These are phyloP conservation scores for Marisa cornuarietis DNA, from an alignment of 1,140 invertebrate genomes.

Conservation along the genomic window DNA sequence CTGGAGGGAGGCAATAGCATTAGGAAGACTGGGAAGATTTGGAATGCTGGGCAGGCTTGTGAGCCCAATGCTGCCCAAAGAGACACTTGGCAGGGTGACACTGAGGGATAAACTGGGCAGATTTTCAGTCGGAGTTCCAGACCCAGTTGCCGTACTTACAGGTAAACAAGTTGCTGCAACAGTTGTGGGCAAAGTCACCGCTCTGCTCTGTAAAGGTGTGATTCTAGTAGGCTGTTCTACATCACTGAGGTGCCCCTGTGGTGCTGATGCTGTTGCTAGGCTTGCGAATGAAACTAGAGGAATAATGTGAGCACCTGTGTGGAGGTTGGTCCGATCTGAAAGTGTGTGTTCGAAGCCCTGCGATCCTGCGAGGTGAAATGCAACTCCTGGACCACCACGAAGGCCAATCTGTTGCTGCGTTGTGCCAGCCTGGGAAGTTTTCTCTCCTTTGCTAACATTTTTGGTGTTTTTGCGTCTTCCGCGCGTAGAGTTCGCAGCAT, in stretches of 20 bases:
- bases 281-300: no score
- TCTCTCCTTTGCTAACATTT: not conserved
- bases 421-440: not conserved
- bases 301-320: no score
- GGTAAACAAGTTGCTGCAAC: not conserved
- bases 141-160: not conserved
- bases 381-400: no score
- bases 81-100: slow-evolving; percentile 1
- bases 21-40: slow-evolving; percentile 18
- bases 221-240: no score
- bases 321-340: no score
- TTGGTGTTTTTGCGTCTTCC: not conserved
- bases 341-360: no score
- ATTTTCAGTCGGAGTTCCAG: not conserved
- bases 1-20: slow-evolving; percentile 14
- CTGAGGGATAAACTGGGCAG: not conserved
- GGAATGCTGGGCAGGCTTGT: slow-evolving; percentile 14
- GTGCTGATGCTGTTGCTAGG: no score
- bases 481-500: not conserved
- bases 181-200: not conserved
- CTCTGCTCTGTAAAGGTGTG: no score
- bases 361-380: no score
- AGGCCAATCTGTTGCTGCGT: no score
- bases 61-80: slow-evolving; percentile 2
- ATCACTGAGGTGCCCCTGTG: no score